Evolutionary conservation across 30 jellyfish, hydroid and myxozoan species (phyloP).

Genomic region (Morbakka virulenta): DNA sequence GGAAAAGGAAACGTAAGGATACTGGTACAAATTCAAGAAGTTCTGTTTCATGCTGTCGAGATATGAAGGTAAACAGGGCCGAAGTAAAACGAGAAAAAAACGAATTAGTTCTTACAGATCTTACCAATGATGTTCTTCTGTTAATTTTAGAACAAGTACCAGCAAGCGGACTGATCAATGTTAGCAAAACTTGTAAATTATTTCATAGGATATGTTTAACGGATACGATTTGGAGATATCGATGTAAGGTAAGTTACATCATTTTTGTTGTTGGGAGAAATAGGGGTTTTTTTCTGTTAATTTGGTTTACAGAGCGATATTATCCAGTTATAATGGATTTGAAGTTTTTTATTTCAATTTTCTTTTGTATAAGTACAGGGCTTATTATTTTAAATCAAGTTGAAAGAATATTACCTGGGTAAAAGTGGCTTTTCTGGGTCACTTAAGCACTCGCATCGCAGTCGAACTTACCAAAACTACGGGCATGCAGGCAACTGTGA

Average conservation of each 20-base stretch:
- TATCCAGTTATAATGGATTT: too few species aligned
- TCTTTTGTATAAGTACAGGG: too few species aligned
- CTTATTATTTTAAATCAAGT: too few species aligned
- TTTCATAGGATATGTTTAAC: conserved; percentile 81
- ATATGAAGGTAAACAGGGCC: neutral
- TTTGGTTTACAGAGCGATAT: too few species aligned
- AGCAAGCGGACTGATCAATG: conserved; percentile 78
- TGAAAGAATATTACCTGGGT: too few species aligned
- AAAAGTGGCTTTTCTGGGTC: too few species aligned
- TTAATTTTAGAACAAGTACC: conserved; percentile 85
- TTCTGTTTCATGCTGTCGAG: neutral
- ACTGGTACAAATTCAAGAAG: neutral
- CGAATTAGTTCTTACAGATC: conserved; percentile 55
- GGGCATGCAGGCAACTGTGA: too few species aligned
- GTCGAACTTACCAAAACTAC: too few species aligned
- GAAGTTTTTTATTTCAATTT: too few species aligned
- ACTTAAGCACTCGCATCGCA: too few species aligned
- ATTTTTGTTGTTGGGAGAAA: neutral
- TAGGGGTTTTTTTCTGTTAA: neutral
- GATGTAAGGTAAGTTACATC: conserved; percentile 74
- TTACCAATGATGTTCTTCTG: conserved; percentile 84
- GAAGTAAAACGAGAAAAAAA: conserved; percentile 19
- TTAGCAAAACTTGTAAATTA: conserved; percentile 80
- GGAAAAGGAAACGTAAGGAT: conserved; percentile 8
- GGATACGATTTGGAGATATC: conserved; percentile 92